Conservation (phyloP, 1,140 invertebrate genomes). For the Drosophila triauraria region DNA sequence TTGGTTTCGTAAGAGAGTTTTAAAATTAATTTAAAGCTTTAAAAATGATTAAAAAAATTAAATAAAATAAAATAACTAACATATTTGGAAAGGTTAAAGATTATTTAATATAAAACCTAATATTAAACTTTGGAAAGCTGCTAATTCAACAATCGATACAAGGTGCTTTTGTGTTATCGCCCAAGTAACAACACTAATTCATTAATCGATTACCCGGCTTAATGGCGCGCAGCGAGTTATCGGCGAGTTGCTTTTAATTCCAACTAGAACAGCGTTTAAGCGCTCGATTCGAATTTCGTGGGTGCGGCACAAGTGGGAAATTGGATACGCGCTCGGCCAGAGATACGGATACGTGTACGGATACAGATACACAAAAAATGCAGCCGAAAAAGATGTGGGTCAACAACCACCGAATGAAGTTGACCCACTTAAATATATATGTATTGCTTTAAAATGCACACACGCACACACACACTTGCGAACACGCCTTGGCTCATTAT, state of each 20-base stretch:
- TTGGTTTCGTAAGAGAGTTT: neutral
- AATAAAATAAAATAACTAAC: neutral
- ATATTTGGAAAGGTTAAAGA: neutral
- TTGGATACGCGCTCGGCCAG: constrained; percentile 32
- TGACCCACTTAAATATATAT: constrained; percentile 63
- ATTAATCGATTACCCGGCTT: constrained; percentile 37
- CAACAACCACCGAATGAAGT: constrained; percentile 81
- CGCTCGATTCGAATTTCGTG: constrained; percentile 45
- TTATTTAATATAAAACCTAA: too few species aligned
- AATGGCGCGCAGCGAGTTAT: constrained; percentile 25
- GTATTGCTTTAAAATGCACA: constrained; percentile 72
- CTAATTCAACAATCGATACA: neutral
- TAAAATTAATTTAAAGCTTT: neutral
- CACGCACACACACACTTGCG: constrained; percentile 16
- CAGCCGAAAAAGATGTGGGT: constrained; percentile 76
- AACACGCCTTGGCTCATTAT: constrained; percentile 52
- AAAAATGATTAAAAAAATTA: neutral
- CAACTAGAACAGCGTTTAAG: constrained; percentile 33
- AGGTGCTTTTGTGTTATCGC: constrained; percentile 6
- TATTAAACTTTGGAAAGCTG: neutral
- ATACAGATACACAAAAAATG: constrained; percentile 32
- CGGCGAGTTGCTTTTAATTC: constrained; percentile 27
- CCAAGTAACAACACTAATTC: constrained; percentile 1
- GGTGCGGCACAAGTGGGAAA: constrained; percentile 51
- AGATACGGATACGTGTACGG: constrained; percentile 16